Percentiles rank a stretch among this genome's conserved stretches.
phyloP scores from a whole-genome alignment of 2,113 vertebrate genomes.

The Coturnix japonica region DNA sequence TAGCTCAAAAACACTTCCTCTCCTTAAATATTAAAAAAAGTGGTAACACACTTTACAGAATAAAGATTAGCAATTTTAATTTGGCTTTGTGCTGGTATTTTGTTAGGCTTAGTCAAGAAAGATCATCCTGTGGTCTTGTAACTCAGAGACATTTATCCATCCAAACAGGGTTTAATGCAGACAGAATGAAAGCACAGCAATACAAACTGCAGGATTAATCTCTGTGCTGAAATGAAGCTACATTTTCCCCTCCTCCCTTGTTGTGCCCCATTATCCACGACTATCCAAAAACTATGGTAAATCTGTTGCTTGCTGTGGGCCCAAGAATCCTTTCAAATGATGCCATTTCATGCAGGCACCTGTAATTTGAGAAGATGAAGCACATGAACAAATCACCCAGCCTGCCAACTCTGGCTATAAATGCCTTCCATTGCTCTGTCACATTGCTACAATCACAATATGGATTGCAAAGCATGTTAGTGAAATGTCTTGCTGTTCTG shows the following conservation, averaged over 20 bases:
- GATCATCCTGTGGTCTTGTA: neutral
- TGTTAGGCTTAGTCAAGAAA: neutral
- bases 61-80: neutral
- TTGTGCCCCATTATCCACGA: neutral
- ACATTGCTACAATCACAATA: neutral
- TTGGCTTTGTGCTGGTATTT: neutral
- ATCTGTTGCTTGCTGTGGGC: neutral
- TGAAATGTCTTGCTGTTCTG: neutral
- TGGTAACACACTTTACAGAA: neutral
- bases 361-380: neutral
- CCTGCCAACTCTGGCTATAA: neutral
- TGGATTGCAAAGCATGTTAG: neutral
- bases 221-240: neutral
- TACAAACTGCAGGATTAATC: neutral
- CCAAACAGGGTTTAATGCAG: neutral
- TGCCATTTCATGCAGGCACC: neutral
- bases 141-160: neutral
- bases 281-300: neutral
- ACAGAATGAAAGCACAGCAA: neutral
- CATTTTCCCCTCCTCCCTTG: neutral
- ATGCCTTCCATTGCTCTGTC: neutral
- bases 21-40: neutral
- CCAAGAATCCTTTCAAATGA: neutral
- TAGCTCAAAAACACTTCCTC: neutral
- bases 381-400: neutral